These are phyloP conservation scores for Eupeodes corollae DNA, from an alignment of 1,140 invertebrate genomes.

Conservation along the genomic window DNA sequence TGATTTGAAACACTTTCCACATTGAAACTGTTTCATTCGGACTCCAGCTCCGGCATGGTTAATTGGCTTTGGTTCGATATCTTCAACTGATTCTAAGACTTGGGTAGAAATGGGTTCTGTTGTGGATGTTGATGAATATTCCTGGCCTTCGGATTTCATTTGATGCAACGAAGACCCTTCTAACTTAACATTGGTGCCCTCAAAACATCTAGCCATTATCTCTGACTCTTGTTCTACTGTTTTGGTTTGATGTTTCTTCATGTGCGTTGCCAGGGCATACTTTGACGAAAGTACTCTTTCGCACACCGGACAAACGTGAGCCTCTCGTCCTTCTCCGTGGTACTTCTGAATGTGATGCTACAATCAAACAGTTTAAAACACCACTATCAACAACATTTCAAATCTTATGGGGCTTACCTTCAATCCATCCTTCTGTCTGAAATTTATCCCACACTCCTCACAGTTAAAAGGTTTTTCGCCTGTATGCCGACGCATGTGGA, in stretches of 20 bases:
- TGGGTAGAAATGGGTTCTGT: not conserved
- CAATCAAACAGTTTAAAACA: conserved; percentile 9
- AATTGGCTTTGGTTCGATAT: conserved; percentile 2
- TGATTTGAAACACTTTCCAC: conserved; percentile 11
- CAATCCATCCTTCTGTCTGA: conserved; percentile 14
- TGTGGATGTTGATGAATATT: not conserved
- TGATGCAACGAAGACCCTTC: conserved; percentile 7
- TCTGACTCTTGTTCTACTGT: too few species aligned
- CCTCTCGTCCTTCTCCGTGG: conserved; percentile 11
- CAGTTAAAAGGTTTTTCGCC: conserved; percentile 41
- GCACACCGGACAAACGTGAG: conserved; percentile 8
- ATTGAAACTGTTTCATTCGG: conserved; percentile 10
- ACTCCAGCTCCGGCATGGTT: not conserved
- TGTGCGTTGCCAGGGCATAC: too few species aligned
- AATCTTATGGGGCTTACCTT: conserved; percentile 8
- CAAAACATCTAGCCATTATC: conserved; percentile 7
- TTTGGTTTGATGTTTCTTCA: too few species aligned
- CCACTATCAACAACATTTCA: conserved; percentile 7
- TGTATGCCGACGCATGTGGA: conserved; percentile 13
- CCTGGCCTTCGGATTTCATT: not conserved
- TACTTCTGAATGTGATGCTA: conserved; percentile 34
- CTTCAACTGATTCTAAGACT: not conserved
- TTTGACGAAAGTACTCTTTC: conserved; percentile 13
- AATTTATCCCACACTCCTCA: conserved; percentile 23
- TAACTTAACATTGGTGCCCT: conserved; percentile 13